phyloP scores from a whole-genome alignment of 2,797 vertebrate genomes.

The Pogonophryne albipinna region DNA sequence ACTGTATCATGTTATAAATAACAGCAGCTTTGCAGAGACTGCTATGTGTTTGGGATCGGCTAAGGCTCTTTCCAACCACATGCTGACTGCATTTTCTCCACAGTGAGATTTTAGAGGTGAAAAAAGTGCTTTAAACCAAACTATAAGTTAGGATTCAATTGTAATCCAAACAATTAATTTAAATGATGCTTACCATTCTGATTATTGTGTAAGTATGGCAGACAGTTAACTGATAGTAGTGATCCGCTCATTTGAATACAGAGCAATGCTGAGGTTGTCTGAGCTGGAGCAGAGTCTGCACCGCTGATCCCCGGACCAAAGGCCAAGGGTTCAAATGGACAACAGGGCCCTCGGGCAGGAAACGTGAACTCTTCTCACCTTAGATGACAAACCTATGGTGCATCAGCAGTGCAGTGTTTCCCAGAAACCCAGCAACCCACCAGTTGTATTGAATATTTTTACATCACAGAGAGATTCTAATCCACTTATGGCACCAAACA shows the following conservation, averaged over 20 bases:
- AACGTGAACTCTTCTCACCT: slow-evolving; percentile 69
- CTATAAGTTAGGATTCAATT: neutral
- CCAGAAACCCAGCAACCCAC: slow-evolving; percentile 41
- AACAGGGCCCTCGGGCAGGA: slow-evolving; percentile 64
- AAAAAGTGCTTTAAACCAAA: slow-evolving; percentile 11
- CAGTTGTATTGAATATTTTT: slow-evolving; percentile 69
- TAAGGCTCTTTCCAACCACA: slow-evolving; percentile 45
- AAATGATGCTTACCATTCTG: neutral
- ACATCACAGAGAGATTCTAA: slow-evolving; percentile 68
- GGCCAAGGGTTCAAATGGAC: slow-evolving; percentile 80
- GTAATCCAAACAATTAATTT: neutral
- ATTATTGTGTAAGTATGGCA: slow-evolving; percentile 1
- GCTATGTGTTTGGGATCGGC: slow-evolving; percentile 29
- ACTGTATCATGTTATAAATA: slow-evolving; percentile 67
- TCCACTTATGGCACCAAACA: slow-evolving; percentile 69
- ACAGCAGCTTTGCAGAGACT: slow-evolving; percentile 41
- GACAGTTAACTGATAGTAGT: neutral
- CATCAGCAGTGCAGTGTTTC: slow-evolving; percentile 49
- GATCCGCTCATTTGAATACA: slow-evolving; percentile 28
- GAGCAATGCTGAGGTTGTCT: slow-evolving; percentile 36
- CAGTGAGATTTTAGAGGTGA: neutral
- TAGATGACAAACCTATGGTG: slow-evolving; percentile 62
- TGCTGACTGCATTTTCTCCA: neutral
- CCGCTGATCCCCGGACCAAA: slow-evolving; percentile 73
- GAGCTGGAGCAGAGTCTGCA: slow-evolving; percentile 61